phyloP scores from a whole-genome alignment of 30 jellyfish, hydroid and myxozoan species.

The Mastigias papua region DNA sequence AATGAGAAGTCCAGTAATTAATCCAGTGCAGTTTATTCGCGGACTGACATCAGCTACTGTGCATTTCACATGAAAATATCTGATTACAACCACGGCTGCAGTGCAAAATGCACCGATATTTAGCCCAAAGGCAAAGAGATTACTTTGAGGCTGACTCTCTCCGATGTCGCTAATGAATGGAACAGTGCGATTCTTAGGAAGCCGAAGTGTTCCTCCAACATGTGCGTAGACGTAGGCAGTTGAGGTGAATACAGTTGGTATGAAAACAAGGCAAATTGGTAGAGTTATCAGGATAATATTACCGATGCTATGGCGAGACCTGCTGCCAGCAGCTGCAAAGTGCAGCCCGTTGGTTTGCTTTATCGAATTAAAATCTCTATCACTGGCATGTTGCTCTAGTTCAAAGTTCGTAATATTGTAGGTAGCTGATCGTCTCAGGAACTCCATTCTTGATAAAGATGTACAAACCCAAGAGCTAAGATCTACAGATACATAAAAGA shows the following conservation, averaged over 20 bases:
- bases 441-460: neutral
- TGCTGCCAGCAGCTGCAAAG: neutral
- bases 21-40: constrained; percentile 40
- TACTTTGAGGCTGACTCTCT: constrained; percentile 80
- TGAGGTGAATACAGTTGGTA: constrained; percentile 26
- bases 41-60: constrained; percentile 17
- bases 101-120: constrained; percentile 71
- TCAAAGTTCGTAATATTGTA: neutral
- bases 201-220: constrained; percentile 7
- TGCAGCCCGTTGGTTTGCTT: neutral
- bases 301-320: constrained; percentile 41
- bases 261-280: constrained; percentile 38
- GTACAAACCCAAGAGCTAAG: too few species aligned
- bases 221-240: constrained; percentile 56
- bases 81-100: constrained; percentile 51
- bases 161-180: constrained; percentile 93
- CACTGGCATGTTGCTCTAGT: neutral
- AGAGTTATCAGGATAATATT: constrained; percentile 20
- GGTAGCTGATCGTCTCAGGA: neutral
- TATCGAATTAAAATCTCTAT: neutral
- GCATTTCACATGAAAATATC: constrained; percentile 74
- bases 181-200: constrained; percentile 49
- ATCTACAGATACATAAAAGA: too few species aligned
- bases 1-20: constrained; percentile 48
- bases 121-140: constrained; percentile 80